Percentiles rank a stretch among this genome's conserved stretches.
These are phyloP conservation scores for Apodemia hepburni DNA, from an alignment of 2,888 invertebrate species.

Conservation along the genomic window DNA sequence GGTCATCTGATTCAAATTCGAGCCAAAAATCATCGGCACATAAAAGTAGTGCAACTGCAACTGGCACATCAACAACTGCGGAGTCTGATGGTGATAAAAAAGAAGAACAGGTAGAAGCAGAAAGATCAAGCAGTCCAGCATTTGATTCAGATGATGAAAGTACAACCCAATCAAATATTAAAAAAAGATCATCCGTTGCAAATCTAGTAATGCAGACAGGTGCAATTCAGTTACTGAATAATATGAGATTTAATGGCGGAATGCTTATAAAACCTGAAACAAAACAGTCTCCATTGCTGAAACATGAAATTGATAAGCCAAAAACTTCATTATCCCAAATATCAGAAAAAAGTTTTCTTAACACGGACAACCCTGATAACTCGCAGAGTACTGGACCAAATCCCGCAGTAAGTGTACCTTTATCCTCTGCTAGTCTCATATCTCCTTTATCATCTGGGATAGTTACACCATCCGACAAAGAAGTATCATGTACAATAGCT, in stretches of 20 bases:
- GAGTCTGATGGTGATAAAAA: constrained; percentile 71
- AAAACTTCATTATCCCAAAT: constrained; percentile 80
- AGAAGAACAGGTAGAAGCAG: constrained; percentile 79
- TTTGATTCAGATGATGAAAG: constrained; percentile 98
- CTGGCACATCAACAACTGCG: constrained; percentile 79
- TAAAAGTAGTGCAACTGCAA: constrained; percentile 78
- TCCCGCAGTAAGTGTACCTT: constrained; percentile 51
- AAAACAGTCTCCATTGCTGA: constrained; percentile 55
- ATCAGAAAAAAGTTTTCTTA: constrained; percentile 82
- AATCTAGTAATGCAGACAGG: constrained; percentile 86
- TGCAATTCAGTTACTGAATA: constrained; percentile 71
- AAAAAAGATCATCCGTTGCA: constrained; percentile 83
- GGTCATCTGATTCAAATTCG: constrained; percentile 80
- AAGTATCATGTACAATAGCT: constrained; percentile 74
- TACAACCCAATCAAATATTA: constrained; percentile 78
- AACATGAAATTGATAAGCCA: constrained; percentile 58
- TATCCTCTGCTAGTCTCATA: constrained; percentile 53
- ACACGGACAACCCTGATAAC: constrained; percentile 77
- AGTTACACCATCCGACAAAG: constrained; percentile 66
- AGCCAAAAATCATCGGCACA: constrained; percentile 81
- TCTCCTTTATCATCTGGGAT: constrained; percentile 65
- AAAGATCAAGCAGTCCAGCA: constrained; percentile 94
- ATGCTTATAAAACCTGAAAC: constrained; percentile 66
- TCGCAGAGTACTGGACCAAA: constrained; percentile 50
- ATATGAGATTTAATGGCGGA: constrained; percentile 77